A percentile compares a stretch with the other conserved stretches of the same genome.
These are phyloP conservation scores for Actias luna DNA, from an alignment of 2,888 invertebrate species.

Conservation along the genomic window DNA sequence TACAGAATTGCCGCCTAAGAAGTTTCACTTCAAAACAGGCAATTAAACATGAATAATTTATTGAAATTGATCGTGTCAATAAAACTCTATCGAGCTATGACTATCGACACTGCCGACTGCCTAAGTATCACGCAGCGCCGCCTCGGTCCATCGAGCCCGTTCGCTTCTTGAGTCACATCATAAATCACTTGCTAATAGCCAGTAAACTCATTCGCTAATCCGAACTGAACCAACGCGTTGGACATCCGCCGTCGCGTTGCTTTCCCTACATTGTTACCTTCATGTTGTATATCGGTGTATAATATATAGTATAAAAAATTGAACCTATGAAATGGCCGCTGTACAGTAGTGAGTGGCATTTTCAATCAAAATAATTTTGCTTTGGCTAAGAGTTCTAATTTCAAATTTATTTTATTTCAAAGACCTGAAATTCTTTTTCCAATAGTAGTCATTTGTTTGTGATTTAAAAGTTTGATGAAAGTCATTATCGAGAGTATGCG, in stretches of 20 bases:
- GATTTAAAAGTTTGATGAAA: too few species aligned
- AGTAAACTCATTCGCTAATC: slow-evolving; percentile 79
- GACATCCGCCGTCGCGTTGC: slow-evolving; percentile 1
- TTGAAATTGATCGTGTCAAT: background rate
- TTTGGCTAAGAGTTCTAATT: too few species aligned
- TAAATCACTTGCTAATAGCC: slow-evolving; percentile 79
- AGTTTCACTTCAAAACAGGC: background rate
- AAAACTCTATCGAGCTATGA: slow-evolving; percentile 27
- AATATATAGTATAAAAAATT: too few species aligned
- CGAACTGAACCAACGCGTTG: slow-evolving; percentile 57
- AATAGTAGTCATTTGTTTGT: too few species aligned
- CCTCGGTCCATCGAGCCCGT: slow-evolving; percentile 59
- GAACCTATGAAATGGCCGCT: too few species aligned
- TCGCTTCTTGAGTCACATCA: slow-evolving; percentile 66
- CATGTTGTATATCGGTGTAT: slow-evolving; percentile 3
- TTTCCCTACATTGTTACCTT: slow-evolving; percentile 15
- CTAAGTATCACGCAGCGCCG: slow-evolving; percentile 69
- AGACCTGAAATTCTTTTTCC: too few species aligned
- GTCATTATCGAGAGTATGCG: too few species aligned
- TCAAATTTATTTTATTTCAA: too few species aligned
- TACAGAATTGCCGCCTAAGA: background rate
- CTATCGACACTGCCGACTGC: slow-evolving; percentile 32
- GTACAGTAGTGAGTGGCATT: too few species aligned
- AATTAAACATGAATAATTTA: background rate
- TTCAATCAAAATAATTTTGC: too few species aligned